Evolutionary conservation across 2,888 invertebrate genomes (phyloP).

Genomic region (Monochamus alternatus): DNA sequence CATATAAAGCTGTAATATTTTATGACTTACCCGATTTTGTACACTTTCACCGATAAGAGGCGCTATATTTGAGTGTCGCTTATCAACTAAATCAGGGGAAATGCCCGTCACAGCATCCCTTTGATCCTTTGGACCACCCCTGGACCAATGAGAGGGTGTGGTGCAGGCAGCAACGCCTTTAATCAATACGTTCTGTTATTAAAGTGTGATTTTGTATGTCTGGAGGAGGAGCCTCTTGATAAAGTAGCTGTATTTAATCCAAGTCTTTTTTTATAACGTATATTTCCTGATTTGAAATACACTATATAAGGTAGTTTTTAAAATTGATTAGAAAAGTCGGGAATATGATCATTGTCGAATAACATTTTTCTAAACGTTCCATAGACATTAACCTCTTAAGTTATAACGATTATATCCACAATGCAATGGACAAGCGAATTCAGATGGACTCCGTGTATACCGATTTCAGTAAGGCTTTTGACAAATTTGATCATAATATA

Average conservation of each 20-base stretch:
- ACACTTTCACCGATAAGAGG: constrained; percentile 13
- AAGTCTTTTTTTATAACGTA: background rate
- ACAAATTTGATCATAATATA: too few relatives aligned
- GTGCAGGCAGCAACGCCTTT: constrained; percentile 52
- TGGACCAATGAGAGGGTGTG: constrained; percentile 56
- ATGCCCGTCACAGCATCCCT: constrained; percentile 57
- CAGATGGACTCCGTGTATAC: too few relatives aligned
- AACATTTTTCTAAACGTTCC: too few relatives aligned
- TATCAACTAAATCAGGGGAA: constrained; percentile 45
- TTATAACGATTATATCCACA: too few relatives aligned
- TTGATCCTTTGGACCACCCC: constrained; percentile 56
- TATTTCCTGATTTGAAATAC: background rate
- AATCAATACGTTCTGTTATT: constrained; percentile 62
- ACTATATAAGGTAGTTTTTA: too few relatives aligned
- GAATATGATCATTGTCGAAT: too few relatives aligned
- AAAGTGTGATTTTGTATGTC: constrained; percentile 45
- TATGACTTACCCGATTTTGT: constrained; percentile 31
- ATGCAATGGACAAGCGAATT: too few relatives aligned
- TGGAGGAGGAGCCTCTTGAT: constrained; percentile 51
- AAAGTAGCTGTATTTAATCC: background rate
- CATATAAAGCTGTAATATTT: background rate
- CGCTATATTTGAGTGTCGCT: constrained; percentile 33
- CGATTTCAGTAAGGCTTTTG: too few relatives aligned
- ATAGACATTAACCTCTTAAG: too few relatives aligned
- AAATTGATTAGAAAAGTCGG: too few relatives aligned